Evolutionary conservation across 2,797 vertebrate genomes (phyloP).

Genomic region (Heterohyrax brucei): DNA sequence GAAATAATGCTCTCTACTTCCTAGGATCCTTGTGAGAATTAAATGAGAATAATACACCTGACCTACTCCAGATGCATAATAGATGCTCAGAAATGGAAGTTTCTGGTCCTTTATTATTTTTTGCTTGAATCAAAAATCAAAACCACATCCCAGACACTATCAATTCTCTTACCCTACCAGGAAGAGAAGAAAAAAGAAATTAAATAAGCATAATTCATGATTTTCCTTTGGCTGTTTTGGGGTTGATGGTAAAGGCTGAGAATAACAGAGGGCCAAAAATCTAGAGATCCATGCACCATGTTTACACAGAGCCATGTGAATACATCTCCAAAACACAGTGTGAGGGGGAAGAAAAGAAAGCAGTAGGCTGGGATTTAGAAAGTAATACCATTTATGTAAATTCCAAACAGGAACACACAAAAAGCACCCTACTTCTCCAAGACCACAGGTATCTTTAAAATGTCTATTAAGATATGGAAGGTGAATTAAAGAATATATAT

Average conservation of each 20-base stretch:
- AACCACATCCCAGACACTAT: not conserved
- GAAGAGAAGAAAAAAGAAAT: not conserved
- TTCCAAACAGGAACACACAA: slow-evolving; percentile 15
- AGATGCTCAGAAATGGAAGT: not conserved
- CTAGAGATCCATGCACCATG: not conserved
- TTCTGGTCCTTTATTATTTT: not conserved
- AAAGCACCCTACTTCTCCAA: not conserved
- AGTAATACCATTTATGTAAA: slow-evolving; percentile 34
- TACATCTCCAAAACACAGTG: not conserved
- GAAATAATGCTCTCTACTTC: not conserved
- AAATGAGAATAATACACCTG: not conserved
- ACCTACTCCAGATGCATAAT: not conserved
- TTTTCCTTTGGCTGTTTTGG: not conserved
- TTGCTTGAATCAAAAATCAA: not conserved
- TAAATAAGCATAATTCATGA: not conserved
- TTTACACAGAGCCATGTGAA: not conserved
- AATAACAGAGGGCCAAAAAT: not conserved
- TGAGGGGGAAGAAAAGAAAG: not conserved
- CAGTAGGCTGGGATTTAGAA: not conserved
- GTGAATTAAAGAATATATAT: not conserved
- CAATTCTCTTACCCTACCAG: not conserved
- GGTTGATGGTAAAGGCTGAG: not conserved
- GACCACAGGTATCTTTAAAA: not conserved
- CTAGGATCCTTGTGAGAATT: not conserved
- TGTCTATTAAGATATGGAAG: not conserved